Base-by-base conservation (phyloP, 92 coral and sea anemone species). In the Ricordea florida region DNA sequence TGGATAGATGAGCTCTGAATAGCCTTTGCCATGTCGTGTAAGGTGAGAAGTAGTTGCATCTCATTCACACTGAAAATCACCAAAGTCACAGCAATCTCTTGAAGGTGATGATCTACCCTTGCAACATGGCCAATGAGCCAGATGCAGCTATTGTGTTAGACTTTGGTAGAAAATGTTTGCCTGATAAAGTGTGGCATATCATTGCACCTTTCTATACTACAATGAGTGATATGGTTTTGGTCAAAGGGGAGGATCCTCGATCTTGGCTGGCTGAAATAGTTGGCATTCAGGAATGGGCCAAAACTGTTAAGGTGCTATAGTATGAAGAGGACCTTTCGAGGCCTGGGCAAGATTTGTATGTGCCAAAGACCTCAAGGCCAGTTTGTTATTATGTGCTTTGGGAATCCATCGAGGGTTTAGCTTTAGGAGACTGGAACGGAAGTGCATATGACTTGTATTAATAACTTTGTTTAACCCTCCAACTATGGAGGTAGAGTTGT, bases 201-300 rank as follows among this genome's bases (percentile, higher is more conserved):
- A 55, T 60, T 74, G 72, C 47, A 7, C 81, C 72, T 7, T 74
- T 74, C 32, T 74, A 74, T 33, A 70, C 81, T 56, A 17, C 43
- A 32, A 18, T 74, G 17, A 23, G 57, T 37, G 65, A 76, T 27
- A 76, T 62, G 83, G 22, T 72, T 22, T 60, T 72, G 50, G 21
- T 72, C 21, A 27, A 35, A 60, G 69, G 79, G 38, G 69, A 57
- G 0, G 69, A 76, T 27, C 74, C 68, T 37, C 53, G 52, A 5
- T 74, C 83, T 62, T 76, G 83, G 83, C 69, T 76, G 21, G 84
- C 76, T 2, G 56, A 66, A 66, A 49, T 78, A 20, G 41, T 65
- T 18, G 35, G 50, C 20, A 68, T 78, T 52, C 56, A 65, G 57
- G 68, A 55, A 30, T 30, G 63, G 76, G 28, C 77, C 18, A 57